Evolutionary conservation across 1,140 invertebrate genomes (phyloP).

Genomic region (Dinoponera quadriceps): DNA sequence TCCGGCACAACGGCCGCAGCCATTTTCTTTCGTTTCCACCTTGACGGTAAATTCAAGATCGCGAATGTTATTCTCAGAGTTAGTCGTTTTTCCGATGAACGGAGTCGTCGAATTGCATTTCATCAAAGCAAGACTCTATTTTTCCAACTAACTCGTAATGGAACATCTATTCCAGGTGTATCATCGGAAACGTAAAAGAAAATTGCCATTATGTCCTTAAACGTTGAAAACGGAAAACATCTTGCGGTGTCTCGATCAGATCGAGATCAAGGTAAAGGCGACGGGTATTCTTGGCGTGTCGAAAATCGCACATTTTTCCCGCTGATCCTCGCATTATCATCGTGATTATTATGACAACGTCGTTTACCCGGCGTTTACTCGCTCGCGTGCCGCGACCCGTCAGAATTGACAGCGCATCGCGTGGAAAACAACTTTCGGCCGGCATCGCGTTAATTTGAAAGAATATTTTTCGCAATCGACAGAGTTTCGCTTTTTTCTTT

Average conservation of each 20-base stretch:
- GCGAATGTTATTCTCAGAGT: neutral
- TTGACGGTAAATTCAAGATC: no score
- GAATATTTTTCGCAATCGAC: slow-evolving; percentile 56
- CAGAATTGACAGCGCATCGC: slow-evolving; percentile 34
- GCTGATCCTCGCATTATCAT: slow-evolving; percentile 39
- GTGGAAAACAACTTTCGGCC: slow-evolving; percentile 51
- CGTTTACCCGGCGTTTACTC: slow-evolving; percentile 6
- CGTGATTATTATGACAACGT: slow-evolving; percentile 29
- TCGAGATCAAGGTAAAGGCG: neutral
- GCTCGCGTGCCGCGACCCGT: neutral
- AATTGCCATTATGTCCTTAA: neutral
- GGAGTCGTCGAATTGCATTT: neutral
- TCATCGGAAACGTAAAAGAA: no score
- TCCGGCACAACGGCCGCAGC: no score
- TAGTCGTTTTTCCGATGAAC: neutral
- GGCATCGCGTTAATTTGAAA: slow-evolving; percentile 53
- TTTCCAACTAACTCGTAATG: no score
- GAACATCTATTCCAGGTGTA: no score
- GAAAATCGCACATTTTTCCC: slow-evolving; percentile 15
- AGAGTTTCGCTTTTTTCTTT: slow-evolving; percentile 2
- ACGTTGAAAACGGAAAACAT: neutral
- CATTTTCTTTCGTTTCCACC: no score
- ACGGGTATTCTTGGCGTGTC: neutral
- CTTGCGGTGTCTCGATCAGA: neutral
- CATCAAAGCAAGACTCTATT: neutral